Conservation (phyloP, 2,888 invertebrate species). For the Nephrotoma appendiculata region DNA sequence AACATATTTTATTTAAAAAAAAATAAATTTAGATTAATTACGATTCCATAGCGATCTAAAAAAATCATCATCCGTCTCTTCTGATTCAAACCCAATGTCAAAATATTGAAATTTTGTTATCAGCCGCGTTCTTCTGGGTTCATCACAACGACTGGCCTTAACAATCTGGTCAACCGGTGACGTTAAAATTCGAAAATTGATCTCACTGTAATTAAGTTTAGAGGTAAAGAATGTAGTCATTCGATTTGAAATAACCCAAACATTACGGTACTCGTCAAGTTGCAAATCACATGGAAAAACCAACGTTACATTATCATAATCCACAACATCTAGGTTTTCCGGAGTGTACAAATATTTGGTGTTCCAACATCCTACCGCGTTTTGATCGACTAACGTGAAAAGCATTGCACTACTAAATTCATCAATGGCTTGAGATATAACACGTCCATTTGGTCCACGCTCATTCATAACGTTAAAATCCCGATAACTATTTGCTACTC, state of each 20-base stretch:
- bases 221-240: slow-evolving; percentile 64
- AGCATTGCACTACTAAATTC: slow-evolving; percentile 54
- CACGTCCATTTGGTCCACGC: slow-evolving; percentile 51
- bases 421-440: slow-evolving; percentile 59
- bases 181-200: slow-evolving; percentile 62
- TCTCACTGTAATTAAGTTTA: slow-evolving; percentile 54
- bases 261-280: slow-evolving; percentile 50
- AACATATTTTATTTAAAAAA: too few species aligned
- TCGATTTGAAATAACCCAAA: slow-evolving; percentile 70
- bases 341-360: slow-evolving; percentile 46
- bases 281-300: slow-evolving; percentile 71
- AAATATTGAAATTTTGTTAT: too few species aligned
- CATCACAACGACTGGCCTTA: slow-evolving; percentile 58
- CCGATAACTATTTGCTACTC: slow-evolving; percentile 51
- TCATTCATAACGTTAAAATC: slow-evolving; percentile 47
- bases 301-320: slow-evolving; percentile 57
- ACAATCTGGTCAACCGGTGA: slow-evolving; percentile 49
- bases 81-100: too few species aligned
- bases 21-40: too few species aligned
- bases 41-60: too few species aligned
- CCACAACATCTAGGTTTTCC: slow-evolving; percentile 52
- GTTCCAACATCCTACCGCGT: slow-evolving; percentile 74
- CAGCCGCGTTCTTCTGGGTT: slow-evolving; percentile 13
- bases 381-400: slow-evolving; percentile 65
- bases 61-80: too few species aligned